Base-by-base conservation (phyloP, 1,140 invertebrate species). In the Neodiprion lecontei region DNA sequence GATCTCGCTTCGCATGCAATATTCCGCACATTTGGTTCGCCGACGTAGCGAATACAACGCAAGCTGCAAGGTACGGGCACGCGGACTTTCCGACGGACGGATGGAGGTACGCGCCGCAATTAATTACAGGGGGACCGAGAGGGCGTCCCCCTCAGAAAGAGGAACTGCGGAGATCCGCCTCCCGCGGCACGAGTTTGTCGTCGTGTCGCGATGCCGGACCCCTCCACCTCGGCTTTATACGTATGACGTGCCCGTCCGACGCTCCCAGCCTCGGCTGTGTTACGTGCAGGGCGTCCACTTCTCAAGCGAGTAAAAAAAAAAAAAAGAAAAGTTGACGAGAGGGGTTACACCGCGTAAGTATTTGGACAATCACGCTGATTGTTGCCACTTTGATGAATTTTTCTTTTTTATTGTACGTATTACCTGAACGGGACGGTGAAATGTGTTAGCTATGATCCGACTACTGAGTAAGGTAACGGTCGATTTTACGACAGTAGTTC, bases 61-160 rank as follows among this genome's bases (percentile, higher is more conserved):
- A 40, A 5, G 28, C 28, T 5, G 28, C 28, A 40, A 40, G 28
- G 28, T 40, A 40, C 2, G 5, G 28, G 28, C 28, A 40, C 1
- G 28, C 48, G 48, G 70, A 71, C 11, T 61, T 61, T 61, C 14
- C n/a, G 48, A 49, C 70, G 48, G 47, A 71, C 48, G 48, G 70
- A 71, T n/a, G 48, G 7, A 48, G 12, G 17, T 14, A 71, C 40
- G 70, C 11, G 70, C 9, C 17, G 48, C 70, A 23, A 71, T 71
- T 40, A 71, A 71, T 49, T 71, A 71, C 12, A 49, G 70, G 70
- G 70, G 70, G 70, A 71, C n/a, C 11, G 28, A 14, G 21, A 71
- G 70, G 70, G 70, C 40, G 23, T 23, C 40, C 67, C 67, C 17
- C 67, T 21, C 17, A 7, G 7, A 69, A 14, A 47, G 40, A 69